These are phyloP conservation scores for Procavia capensis DNA, from an alignment of 2,113 vertebrate species.

Conservation along the genomic window DNA sequence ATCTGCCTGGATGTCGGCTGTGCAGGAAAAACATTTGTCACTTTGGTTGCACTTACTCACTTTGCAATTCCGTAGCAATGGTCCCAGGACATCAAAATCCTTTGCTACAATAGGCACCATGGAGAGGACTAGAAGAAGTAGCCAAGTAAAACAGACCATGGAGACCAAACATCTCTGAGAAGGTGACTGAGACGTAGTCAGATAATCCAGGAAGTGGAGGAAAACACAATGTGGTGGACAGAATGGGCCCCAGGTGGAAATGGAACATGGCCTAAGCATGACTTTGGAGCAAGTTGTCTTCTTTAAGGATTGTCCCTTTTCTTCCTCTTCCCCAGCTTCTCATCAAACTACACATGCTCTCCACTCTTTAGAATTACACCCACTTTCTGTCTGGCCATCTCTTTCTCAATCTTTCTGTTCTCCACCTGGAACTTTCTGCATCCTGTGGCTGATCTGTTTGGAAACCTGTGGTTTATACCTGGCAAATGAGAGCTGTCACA, in stretches of 20 bases:
- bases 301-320: neutral
- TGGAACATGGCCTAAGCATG: neutral
- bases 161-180: neutral
- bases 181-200: neutral
- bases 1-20: neutral
- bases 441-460: neutral
- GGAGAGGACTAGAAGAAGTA: neutral
- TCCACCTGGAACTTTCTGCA: neutral
- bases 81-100: neutral
- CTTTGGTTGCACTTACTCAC: neutral
- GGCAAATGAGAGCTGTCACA: neutral
- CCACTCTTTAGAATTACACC: neutral
- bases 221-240: neutral
- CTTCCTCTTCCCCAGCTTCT: neutral
- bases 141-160: neutral
- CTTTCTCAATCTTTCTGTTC: neutral
- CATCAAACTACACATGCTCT: neutral
- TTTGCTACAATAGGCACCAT: neutral
- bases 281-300: neutral
- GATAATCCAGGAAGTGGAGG: neutral
- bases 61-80: neutral
- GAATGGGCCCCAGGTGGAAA: neutral
- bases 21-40: neutral
- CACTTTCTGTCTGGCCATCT: neutral
- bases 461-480: neutral